Evolutionary conservation across 2,888 invertebrate genomes (phyloP), one percentile per base, ranked within the genome.

Genomic region (Catocala fraxini): DNA sequence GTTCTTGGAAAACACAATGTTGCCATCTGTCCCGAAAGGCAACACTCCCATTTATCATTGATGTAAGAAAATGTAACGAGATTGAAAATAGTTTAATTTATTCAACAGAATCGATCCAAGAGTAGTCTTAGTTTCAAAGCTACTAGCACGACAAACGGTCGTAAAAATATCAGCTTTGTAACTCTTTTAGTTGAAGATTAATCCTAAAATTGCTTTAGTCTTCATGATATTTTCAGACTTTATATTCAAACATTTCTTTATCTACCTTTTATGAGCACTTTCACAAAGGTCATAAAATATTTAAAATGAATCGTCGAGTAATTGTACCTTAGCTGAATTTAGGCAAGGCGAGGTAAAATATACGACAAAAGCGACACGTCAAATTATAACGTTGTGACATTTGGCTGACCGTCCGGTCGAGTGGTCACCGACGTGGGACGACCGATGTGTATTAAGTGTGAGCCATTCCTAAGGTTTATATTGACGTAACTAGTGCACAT

Each of bases 391-490:
- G 47, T 53, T 59, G 51, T 55, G 59, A 55, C 47, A 47, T 55
- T 47, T 39, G 4, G 59, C 57, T 48, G 10, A 51, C 45, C 57
- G 51, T 9, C 48, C 45, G 49, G 57, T 62, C 42, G 42, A 51
- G 13, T 34, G 35, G n/a, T 39, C 49, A 47, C 55, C 52, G 46
- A 51, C 55, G 58, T 58, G 59, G 15, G 12, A 39, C 15, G 12
- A 54, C 41, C 57, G 25, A 25, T 39, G 15, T 11, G 33, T 53
- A 67, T 63, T 53, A 57, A 65, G 57, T 65, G 59, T 65, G 49
- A 49, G 49, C 25, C 15, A 61, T 59, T 48, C 55, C 43, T 65
- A 59, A 57, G 59, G 60, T 63, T 43, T 43, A 59, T 55, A 55
- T 59, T 47, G 47, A 42, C 35, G 43, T 43, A 43, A 43, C 11